Evolutionary conservation across 2,888 invertebrate genomes (phyloP), one percentile per base, ranked within the genome.

Genomic region (Sisyra nigra): DNA sequence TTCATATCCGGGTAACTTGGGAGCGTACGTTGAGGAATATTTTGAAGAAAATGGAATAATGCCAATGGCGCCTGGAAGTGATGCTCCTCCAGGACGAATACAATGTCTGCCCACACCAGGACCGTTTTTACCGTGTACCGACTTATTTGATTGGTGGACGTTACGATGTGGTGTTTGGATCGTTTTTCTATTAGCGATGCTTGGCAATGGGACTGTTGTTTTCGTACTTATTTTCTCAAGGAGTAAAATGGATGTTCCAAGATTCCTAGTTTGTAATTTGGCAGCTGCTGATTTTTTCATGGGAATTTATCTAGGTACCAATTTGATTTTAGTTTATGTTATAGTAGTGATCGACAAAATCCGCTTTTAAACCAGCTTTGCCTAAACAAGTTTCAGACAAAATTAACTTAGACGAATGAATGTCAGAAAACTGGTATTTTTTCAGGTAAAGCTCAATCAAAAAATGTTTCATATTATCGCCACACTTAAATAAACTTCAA

Each of bases 91-190:
- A 31, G 70, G 71, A 35, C 65, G 63, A 48, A 73, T 80, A 46
- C 80, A 82, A 52, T 91, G 91, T 58, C 65, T 85, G 51, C 92
- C 91, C 8, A 71, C 81, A 56, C 91, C 91, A 2, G 86, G 88
- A 18, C 93, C 94, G 3, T 94, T 94, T 66, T 69, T 93, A 56
- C 94, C 94, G 3, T 96, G 94, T 61, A 84, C 87, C 57, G 94
- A 94, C 62, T 70, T 94, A 44, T 94, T 96, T 62, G 93, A 93
- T 59, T 94, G 93, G 93, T 94, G 94, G 94, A 91, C 92, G 3
- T 66, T 94, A 52, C 76, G 93, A 34, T 94, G 93, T 60, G 93
- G 94, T 14, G 92, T 96, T 41, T 97, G 97, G 96, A 80, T 92
- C 11, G 93, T 97, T 36, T 96, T 96, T 64, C 74, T 96, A 45